These are phyloP conservation scores for Megastigmus dorsalis DNA, from an alignment of 2,888 invertebrate genomes.

Conservation along the genomic window DNA sequence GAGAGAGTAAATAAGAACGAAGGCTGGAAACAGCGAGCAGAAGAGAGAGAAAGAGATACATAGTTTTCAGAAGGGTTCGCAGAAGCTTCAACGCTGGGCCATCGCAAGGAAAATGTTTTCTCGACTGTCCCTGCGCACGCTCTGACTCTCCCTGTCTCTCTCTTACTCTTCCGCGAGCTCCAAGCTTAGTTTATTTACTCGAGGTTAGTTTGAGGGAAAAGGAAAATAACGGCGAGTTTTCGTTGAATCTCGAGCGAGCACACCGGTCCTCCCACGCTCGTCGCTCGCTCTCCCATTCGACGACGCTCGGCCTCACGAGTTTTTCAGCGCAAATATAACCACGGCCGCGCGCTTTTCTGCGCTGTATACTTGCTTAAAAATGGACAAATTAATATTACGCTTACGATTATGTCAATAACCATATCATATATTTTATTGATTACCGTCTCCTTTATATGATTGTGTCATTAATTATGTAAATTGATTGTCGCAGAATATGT, in stretches of 20 bases:
- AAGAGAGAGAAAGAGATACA: conserved; percentile 14
- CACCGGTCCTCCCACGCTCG: no score
- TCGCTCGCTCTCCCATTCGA: conserved; percentile 35
- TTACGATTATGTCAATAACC: background rate
- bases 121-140: conserved; percentile 10
- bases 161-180: no score
- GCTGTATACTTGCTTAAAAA: conserved; percentile 10
- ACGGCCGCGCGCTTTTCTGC: conserved; percentile 16
- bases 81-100: conserved; percentile 1
- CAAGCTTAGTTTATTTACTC: conserved; percentile 52
- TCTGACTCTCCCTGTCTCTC: no score
- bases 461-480: no score
- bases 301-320: no score
- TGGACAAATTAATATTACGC: conserved; percentile 31
- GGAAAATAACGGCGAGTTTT: conserved; percentile 48
- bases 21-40: background rate
- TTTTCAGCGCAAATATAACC: no score
- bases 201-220: conserved; percentile 44
- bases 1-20: background rate
- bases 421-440: no score
- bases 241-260: conserved; percentile 45
- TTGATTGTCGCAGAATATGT: no score
- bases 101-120: conserved; percentile 54
- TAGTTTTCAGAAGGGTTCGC: conserved; percentile 31
- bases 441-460: no score